phyloP scores from a whole-genome alignment of 1,140 invertebrate genomes.

The Anagrus nilaparvatae region DNA sequence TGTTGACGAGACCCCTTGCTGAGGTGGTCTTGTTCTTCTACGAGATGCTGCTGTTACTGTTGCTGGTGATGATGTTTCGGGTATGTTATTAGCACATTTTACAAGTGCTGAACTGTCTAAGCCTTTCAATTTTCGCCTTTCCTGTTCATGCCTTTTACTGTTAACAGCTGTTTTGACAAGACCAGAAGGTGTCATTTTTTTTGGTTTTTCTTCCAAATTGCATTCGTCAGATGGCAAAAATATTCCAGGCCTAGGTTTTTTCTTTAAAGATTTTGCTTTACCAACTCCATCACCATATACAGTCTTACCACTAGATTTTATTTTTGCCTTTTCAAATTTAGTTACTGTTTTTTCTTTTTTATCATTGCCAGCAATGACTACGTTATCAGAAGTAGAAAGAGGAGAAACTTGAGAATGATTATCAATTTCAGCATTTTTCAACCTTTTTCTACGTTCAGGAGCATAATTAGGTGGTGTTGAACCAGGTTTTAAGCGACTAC shows the following conservation, averaged over 20 bases:
- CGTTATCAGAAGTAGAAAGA: not conserved
- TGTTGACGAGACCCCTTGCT: not conserved
- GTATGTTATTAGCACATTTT: slow-evolving; percentile 26
- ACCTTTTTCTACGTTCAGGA: slow-evolving; percentile 39
- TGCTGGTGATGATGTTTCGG: slow-evolving; percentile 15
- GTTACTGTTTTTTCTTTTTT: slow-evolving; percentile 1
- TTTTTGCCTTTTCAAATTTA: not conserved
- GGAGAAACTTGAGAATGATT: slow-evolving; percentile 1
- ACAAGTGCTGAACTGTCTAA: slow-evolving; percentile 29
- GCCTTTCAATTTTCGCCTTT: slow-evolving; percentile 32
- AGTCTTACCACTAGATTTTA: too few species aligned
- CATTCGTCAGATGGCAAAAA: slow-evolving; percentile 29
- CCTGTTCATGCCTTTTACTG: slow-evolving; percentile 48
- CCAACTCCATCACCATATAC: too few species aligned
- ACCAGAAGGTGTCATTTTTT: slow-evolving; percentile 49
- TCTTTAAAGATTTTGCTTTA: slow-evolving; percentile 11
- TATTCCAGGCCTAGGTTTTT: slow-evolving; percentile 27
- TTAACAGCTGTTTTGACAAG: slow-evolving; percentile 56
- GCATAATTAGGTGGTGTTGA: slow-evolving; percentile 43
- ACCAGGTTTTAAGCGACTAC: slow-evolving; percentile 44
- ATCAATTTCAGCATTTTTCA: slow-evolving; percentile 7
- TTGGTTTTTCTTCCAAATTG: slow-evolving; percentile 21
- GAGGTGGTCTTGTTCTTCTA: slow-evolving; percentile 14
- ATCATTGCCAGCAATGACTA: not conserved
- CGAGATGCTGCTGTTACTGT: slow-evolving; percentile 4